Evolutionary conservation across 2,797 vertebrate genomes (phyloP).

Genomic region (Neostethus bicornis): DNA sequence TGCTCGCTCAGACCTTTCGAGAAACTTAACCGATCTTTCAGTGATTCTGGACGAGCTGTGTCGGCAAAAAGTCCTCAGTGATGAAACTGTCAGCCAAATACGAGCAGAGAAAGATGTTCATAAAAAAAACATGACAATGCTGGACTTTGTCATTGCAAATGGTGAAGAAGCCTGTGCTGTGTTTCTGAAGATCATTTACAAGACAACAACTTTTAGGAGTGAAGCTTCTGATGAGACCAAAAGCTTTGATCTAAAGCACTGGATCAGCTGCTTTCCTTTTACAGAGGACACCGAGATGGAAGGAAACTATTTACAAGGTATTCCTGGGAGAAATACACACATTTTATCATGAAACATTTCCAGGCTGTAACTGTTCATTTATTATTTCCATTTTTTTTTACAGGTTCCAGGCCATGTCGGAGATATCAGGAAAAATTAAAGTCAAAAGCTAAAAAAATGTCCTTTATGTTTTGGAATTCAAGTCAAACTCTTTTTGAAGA

Average conservation of each 20-base stretch:
- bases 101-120: not conserved
- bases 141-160: slow-evolving; percentile 19
- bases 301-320: slow-evolving; percentile 17
- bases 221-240: not conserved
- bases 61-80: too few relatives aligned
- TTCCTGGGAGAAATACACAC: too few relatives aligned
- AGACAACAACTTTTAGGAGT: not conserved
- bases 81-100: slow-evolving; percentile 29
- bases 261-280: slow-evolving; percentile 46
- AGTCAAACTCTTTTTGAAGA: slow-evolving; percentile 19
- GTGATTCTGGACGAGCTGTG: slow-evolving; percentile 39
- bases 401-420: slow-evolving; percentile 15
- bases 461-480: slow-evolving; percentile 10
- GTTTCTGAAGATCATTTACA: slow-evolving; percentile 43
- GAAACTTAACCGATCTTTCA: slow-evolving; percentile 9
- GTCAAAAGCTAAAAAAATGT: slow-evolving; percentile 4
- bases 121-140: slow-evolving; percentile 12
- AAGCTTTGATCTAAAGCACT: slow-evolving; percentile 12
- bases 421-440: slow-evolving; percentile 23
- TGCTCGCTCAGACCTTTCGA: slow-evolving; percentile 1
- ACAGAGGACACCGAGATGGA: slow-evolving; percentile 11
- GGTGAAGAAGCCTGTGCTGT: slow-evolving; percentile 40
- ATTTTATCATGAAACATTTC: too few relatives aligned
- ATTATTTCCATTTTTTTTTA: not conserved
- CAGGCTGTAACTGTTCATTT: too few relatives aligned